Conservation (phyloP, 1,140 invertebrate species). For the Pseudomyrmex cubaensis region DNA sequence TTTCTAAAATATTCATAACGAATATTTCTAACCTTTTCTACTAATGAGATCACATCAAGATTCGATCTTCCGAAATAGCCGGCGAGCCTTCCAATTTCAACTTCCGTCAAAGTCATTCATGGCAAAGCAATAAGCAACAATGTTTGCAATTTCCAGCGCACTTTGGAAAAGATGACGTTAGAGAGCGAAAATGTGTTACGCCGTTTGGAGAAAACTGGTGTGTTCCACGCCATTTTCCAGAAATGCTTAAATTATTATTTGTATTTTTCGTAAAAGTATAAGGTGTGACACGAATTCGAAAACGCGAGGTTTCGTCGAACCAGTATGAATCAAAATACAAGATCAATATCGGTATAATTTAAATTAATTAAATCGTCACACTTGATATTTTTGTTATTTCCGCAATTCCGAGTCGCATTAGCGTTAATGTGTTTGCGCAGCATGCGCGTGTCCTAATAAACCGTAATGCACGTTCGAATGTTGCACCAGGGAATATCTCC, state of each 20-base stretch:
- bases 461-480: constrained; percentile 4
- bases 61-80: constrained; percentile 24
- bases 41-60: constrained; percentile 64
- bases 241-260: constrained; percentile 66
- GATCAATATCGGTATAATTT: background rate
- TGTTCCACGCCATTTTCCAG: constrained; percentile 6
- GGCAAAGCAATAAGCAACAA: constrained; percentile 43
- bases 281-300: background rate
- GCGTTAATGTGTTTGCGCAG: background rate
- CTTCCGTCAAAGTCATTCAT: constrained; percentile 23
- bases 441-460: background rate
- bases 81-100: constrained; percentile 42
- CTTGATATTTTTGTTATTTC: background rate
- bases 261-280: background rate
- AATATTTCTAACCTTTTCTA: constrained; percentile 19
- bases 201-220: constrained; percentile 24
- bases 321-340: background rate
- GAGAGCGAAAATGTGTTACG: background rate
- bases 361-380: background rate
- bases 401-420: background rate
- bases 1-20: constrained; percentile 26
- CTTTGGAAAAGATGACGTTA: background rate
- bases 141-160: background rate
- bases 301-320: background rate
- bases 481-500: constrained; percentile 21